A percentile compares a stretch with the other conserved stretches of the same genome.
Evolutionary conservation across 1,140 invertebrate species (phyloP).

Genomic region (Zaprionus lachaisei): DNA sequence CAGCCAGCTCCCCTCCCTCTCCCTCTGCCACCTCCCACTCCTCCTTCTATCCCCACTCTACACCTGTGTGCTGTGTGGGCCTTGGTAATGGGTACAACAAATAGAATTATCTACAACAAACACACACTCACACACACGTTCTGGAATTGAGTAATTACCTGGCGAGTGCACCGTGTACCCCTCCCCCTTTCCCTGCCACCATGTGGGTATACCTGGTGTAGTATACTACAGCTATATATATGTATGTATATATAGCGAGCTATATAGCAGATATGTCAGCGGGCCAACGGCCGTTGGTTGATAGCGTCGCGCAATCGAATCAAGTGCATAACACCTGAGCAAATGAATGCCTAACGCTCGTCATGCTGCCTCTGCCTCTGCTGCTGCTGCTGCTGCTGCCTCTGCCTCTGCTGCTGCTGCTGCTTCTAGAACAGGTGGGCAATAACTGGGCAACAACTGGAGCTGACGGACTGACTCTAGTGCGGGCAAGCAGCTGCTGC

Average conservation of each 20-base stretch:
- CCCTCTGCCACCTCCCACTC: too few species aligned
- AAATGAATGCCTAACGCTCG: constrained; percentile 72
- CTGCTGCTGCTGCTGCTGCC: constrained; percentile 34
- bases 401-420: constrained; percentile 37
- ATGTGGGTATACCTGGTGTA: neutral
- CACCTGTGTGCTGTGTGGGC: constrained; percentile 27
- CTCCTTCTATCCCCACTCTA: neutral
- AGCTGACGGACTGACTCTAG: too few species aligned
- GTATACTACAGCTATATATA: constrained; percentile 12
- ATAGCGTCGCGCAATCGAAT: constrained; percentile 73
- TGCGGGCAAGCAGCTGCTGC: neutral
- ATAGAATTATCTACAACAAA: constrained; percentile 46
- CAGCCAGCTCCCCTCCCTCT: neutral
- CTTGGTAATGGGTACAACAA: constrained; percentile 41
- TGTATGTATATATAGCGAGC: neutral
- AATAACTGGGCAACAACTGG: neutral
- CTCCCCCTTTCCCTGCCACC: neutral
- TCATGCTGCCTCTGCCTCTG: constrained; percentile 52
- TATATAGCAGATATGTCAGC: constrained; percentile 29
- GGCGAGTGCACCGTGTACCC: constrained; percentile 31
- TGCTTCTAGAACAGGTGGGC: constrained; percentile 57
- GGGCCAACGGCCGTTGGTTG: constrained; percentile 62
- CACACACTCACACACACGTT: constrained; percentile 24
- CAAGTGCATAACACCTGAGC: constrained; percentile 81
- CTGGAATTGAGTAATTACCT: constrained; percentile 67